These are phyloP conservation scores for Toxotes jaculatrix DNA, from an alignment of 2,113 vertebrate genomes.

Conservation along the genomic window DNA sequence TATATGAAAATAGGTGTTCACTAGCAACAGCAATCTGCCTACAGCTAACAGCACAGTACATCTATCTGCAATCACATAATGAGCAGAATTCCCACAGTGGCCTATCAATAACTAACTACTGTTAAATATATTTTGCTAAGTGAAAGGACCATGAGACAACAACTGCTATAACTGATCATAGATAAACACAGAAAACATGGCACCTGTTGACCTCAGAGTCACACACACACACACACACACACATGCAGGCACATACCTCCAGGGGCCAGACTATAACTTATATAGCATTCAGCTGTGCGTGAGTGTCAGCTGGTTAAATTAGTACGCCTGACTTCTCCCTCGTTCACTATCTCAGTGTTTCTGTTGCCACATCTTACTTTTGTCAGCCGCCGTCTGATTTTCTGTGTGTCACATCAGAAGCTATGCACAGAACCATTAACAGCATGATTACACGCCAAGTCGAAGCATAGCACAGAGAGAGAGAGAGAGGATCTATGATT, in stretches of 20 bases:
- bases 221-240: constrained; percentile 12
- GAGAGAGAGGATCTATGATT: background rate
- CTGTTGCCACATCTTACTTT: background rate
- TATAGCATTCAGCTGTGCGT: constrained; percentile 76
- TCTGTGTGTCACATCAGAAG: constrained; percentile 1
- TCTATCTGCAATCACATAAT: constrained; percentile 7
- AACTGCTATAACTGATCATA: constrained; percentile 17
- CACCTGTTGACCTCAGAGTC: constrained; percentile 67
- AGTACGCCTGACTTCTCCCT: constrained; percentile 42
- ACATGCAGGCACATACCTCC: constrained; percentile 33
- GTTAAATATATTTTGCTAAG: constrained; percentile 28
- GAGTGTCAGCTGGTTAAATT: constrained; percentile 70
- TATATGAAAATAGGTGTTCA: no score
- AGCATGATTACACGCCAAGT: background rate
- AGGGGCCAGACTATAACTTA: constrained; percentile 57
- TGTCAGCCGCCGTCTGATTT: constrained; percentile 17
- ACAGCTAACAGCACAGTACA: no score
- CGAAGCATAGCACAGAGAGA: background rate
- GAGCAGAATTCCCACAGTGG: background rate
- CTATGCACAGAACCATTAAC: constrained; percentile 5
- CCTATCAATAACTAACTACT: constrained; percentile 4
- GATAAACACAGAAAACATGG: constrained; percentile 30
- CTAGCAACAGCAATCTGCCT: no score
- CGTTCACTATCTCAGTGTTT: constrained; percentile 16
- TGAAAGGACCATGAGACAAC: constrained; percentile 24